phyloP scores from a whole-genome alignment of 2,113 vertebrate genomes.

The Sakesphorus luctuosus region DNA sequence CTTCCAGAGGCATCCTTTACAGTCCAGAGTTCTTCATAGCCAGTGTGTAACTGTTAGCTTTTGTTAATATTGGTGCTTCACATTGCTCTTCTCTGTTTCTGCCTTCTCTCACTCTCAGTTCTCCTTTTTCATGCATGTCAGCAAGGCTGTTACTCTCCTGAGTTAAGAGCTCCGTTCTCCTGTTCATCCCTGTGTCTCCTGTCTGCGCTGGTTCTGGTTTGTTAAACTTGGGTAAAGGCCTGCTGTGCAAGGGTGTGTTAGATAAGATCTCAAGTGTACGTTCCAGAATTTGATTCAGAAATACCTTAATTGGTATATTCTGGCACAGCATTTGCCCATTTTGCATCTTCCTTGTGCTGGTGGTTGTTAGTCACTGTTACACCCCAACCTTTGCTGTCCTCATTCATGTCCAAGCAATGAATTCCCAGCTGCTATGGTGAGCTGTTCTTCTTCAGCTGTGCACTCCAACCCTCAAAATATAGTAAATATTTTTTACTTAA shows the following conservation, averaged over 20 bases:
- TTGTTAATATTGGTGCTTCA: background rate
- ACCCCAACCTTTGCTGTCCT: background rate
- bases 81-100: background rate
- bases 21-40: background rate
- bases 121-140: background rate
- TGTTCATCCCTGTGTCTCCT: background rate
- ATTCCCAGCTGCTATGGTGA: background rate
- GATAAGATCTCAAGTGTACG: rapidly evolving
- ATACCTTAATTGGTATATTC: background rate
- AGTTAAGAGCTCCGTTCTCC: background rate
- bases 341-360: background rate
- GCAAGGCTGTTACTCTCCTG: background rate
- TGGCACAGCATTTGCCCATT: background rate
- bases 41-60: background rate
- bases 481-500: background rate
- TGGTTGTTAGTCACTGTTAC: background rate
- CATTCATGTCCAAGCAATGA: background rate
- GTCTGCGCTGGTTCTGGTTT: background rate
- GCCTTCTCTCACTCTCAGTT: background rate
- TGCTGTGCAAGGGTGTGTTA: background rate
- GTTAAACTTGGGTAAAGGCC: background rate
- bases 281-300: background rate
- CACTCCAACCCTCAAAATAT: background rate
- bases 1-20: background rate
- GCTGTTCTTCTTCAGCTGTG: background rate